Base-by-base conservation (phyloP, 2,888 invertebrate species). In the Tryphoninae sp. region DNA sequence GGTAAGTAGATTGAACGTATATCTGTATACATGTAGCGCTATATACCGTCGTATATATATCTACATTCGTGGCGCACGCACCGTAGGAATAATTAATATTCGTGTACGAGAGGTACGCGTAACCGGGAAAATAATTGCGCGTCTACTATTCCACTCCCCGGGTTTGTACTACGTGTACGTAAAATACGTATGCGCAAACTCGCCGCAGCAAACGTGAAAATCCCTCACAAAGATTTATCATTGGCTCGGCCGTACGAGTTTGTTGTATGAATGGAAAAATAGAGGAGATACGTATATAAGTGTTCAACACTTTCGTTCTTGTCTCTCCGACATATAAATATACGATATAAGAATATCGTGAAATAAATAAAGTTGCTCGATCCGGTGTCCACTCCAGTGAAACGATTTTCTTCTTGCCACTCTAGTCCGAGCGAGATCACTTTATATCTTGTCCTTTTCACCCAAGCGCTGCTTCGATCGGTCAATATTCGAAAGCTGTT, bases 401-500 rank as follows among this genome's bases (percentile, higher is more conserved):
- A 13, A 13, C 2, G 7, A 45, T 45, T 13, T 45, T 45, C 9
- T 45, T 45, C 13, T 45, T 45, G 13, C 33, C 33, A 33, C 33
- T 4, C 33, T 33, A 45, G 11, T 11, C 45, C 33, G 49, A 53
- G 67, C 67, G 49, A 40, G 59, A 45, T 19, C 59, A 26, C 9
- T 67, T 67, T 67, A 33, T n/a, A 19, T 53, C 23, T 65, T n/a
- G 40, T 53, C 51, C 13, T 51, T 74, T 64, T 33, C 8, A 11
- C 58, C n/a, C 62, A 9, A 42, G 45, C 40, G 33, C 62, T 59
- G 69, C 75, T 64, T 75, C 23, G 64, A 64, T 69, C 64, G 58
- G 45, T 49, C 45, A 59, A 80, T 80, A 80, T 76, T 72, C 22
- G 82, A 82, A 82, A 82, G 82, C 80, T 51, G 71, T 67, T 77